These are phyloP conservation scores for Eueides isabella DNA, from an alignment of 1,140 invertebrate species.

Conservation along the genomic window DNA sequence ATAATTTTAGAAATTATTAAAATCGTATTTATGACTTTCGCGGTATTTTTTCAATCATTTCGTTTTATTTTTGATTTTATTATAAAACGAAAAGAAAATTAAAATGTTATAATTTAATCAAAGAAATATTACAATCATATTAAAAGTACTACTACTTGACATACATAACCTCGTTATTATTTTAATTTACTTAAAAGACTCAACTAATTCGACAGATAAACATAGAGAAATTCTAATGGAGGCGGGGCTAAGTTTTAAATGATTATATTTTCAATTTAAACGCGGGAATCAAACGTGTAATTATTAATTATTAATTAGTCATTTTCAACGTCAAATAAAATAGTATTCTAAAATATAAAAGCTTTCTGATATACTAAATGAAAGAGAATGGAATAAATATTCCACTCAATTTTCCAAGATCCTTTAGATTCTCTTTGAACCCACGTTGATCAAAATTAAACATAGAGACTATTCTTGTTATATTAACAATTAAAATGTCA, in stretches of 20 bases:
- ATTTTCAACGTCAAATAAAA: not conserved
- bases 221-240: not conserved
- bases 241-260: not conserved
- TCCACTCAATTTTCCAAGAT: not conserved
- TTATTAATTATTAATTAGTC: no score
- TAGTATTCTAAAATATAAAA: not conserved
- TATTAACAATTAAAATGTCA: no score
- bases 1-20: no score
- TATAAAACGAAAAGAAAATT: no score
- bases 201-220: not conserved
- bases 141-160: not conserved
- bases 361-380: not conserved
- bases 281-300: not conserved
- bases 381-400: not conserved
- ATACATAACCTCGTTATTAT: not conserved
- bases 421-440: no score
- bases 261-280: not conserved
- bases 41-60: no score
- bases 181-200: not conserved
- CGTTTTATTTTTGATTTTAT: no score
- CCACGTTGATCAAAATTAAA: no score
- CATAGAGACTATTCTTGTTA: no score
- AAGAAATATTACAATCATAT: not conserved
- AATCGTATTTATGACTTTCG: no score
- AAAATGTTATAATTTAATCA: not conserved